phyloP scores from a whole-genome alignment of 2,888 invertebrate genomes.

The Sesia apiformis region DNA sequence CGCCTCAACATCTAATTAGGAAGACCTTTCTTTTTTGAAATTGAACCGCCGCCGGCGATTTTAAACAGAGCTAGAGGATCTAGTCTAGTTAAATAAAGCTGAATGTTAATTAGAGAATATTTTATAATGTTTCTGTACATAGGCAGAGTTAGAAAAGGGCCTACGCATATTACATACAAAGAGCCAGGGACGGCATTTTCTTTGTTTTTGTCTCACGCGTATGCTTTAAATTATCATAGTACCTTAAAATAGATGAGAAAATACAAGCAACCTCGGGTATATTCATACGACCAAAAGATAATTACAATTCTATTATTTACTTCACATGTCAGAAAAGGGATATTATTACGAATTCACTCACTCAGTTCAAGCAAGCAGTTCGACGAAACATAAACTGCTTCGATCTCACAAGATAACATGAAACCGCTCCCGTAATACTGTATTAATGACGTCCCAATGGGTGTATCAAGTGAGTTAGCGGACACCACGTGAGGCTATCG shows the following conservation, averaged over 20 bases:
- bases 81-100: not conserved
- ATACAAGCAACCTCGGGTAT: too few species aligned
- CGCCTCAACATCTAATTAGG: slow-evolving; percentile 60
- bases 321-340: too few species aligned
- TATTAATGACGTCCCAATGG: slow-evolving; percentile 28
- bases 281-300: too few species aligned
- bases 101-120: slow-evolving; percentile 22
- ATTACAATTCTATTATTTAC: too few species aligned
- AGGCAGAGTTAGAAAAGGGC: too few species aligned
- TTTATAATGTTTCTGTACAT: slow-evolving; percentile 3
- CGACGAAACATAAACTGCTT: not conserved
- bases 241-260: too few species aligned
- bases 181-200: too few species aligned
- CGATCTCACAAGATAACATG: not conserved
- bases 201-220: too few species aligned
- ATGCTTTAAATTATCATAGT: too few species aligned
- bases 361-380: slow-evolving; percentile 1
- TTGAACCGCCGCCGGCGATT: not conserved
- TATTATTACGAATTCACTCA: too few species aligned
- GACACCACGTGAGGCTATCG: slow-evolving; percentile 31
- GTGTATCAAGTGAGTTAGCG: slow-evolving; percentile 25
- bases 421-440: slow-evolving; percentile 2
- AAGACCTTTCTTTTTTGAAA: slow-evolving; percentile 33
- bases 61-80: not conserved
- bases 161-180: too few species aligned